Base-by-base conservation (phyloP, 2,888 invertebrate genomes). In the Drosophila eohydei region DNA sequence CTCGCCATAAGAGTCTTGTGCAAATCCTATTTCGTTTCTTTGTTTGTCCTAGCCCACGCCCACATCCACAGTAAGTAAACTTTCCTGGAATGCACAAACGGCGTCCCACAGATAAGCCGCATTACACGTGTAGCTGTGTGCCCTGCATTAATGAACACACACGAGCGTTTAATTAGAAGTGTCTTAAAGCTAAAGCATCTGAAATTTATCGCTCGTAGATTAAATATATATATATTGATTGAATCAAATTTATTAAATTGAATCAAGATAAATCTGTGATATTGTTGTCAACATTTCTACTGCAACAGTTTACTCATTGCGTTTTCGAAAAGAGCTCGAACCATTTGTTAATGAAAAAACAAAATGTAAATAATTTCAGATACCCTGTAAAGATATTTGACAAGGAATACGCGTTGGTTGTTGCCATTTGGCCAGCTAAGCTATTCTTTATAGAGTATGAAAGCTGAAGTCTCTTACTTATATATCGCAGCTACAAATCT, bases 51-150 rank as follows among this genome's bases (percentile, higher is more conserved):
- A n/a, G 28, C 57, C 16, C 44, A 36, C 26, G 43, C 57, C 14
- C 57, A 57, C 36, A 46, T 44, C 44, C 43, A 14, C 43, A 14
- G 36, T 44, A 76, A 62, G 82, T 70, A 87, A 81, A 78, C 87
- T 73, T 50, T 73, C 64, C 51, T 58, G 73, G 70, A 56, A 68
- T 57, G 68, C 48, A 60, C 70, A 63, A 81, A 78, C 57, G 63
- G 55, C 55, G 48, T 36, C 41, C 51, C 78, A 38, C 38, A 75
- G 74, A 75, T 78, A 75, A 75, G 67, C 56, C 44, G 34, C n/a
- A 11, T 41, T n/a, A 7, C 5, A 9, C n/a, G 21, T 57, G 3
- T 7, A 11, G 44, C 26, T 12, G 4, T 41, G 3, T 16, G 5
- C 4, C 7, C 7, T 38, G 54, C 50, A 14, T 51, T 40, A 44